phyloP scores from a whole-genome alignment of 2,888 invertebrate genomes.

The Lordiphosa fenestrarum region DNA sequence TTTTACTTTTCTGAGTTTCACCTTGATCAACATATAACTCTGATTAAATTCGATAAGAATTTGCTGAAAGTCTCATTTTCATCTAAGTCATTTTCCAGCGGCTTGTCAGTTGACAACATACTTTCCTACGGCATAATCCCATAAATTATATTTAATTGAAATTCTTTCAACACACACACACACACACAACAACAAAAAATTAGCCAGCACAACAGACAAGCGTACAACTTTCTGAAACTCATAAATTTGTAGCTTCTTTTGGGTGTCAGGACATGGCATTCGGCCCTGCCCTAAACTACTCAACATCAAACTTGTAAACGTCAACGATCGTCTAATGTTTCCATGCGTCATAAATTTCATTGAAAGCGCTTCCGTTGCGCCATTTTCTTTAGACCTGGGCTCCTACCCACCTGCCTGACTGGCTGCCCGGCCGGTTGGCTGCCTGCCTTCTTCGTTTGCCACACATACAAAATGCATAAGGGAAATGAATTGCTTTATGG shows the following conservation, averaged over 20 bases:
- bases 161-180: conserved; percentile 56
- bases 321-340: conserved; percentile 77
- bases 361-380: conserved; percentile 77
- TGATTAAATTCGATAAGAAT: too few species aligned
- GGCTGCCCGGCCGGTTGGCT: conserved; percentile 12
- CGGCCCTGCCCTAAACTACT: conserved; percentile 17
- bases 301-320: conserved; percentile 65
- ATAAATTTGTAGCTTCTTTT: conserved; percentile 52
- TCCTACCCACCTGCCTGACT: conserved; percentile 16
- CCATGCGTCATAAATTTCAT: conserved; percentile 78
- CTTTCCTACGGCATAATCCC: conserved; percentile 10
- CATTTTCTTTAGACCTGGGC: conserved; percentile 49
- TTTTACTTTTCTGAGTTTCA: too few species aligned
- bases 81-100: too few species aligned
- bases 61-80: too few species aligned
- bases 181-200: conserved; percentile 33
- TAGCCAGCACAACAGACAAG: conserved; percentile 51
- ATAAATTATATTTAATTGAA: conserved; percentile 79
- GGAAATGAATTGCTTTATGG: conserved; percentile 76
- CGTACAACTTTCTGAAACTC: conserved; percentile 52
- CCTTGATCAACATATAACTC: too few species aligned
- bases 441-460: conserved; percentile 31
- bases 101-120: conserved; percentile 37
- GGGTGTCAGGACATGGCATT: conserved; percentile 59
- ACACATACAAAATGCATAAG: conserved; percentile 67